These are phyloP conservation scores for Penelope pileata DNA, from an alignment of 2,113 vertebrate genomes.

Conservation along the genomic window DNA sequence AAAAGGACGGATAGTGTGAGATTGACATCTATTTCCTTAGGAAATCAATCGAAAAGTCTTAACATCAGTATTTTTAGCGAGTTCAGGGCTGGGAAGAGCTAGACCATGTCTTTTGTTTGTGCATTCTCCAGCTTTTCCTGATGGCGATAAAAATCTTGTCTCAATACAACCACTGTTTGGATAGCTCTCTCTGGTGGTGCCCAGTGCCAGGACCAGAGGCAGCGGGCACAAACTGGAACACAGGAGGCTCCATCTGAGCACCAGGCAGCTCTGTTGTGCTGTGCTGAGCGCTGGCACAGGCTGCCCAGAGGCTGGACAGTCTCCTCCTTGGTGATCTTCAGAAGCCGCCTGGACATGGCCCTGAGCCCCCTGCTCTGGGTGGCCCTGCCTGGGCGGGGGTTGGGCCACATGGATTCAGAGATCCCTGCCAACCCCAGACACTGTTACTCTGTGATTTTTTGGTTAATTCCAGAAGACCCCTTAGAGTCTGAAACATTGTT, in stretches of 20 bases:
- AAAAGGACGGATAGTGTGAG: background rate
- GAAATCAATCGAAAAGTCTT: background rate
- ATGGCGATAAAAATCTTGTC: background rate
- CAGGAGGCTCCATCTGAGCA: background rate
- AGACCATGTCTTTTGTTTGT: background rate
- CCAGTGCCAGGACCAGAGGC: background rate
- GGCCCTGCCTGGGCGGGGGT: background rate
- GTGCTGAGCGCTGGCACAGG: background rate
- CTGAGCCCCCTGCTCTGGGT: background rate
- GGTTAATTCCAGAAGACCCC: background rate
- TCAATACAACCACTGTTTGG: background rate
- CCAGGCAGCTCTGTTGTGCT: background rate
- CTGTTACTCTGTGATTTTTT: background rate
- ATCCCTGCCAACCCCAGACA: background rate
- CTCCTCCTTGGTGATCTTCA: rapidly evolving
- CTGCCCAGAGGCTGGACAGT: background rate
- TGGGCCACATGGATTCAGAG: background rate
- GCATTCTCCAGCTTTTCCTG: background rate
- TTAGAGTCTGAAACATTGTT: background rate
- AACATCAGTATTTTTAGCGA: background rate
- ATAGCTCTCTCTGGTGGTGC: background rate
- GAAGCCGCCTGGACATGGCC: background rate
- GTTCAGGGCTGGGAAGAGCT: background rate
- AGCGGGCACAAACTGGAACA: background rate
- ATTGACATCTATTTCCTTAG: background rate